Conservation (phyloP, 2,113 vertebrate genomes). For the Salvelinus namaycush region DNA sequence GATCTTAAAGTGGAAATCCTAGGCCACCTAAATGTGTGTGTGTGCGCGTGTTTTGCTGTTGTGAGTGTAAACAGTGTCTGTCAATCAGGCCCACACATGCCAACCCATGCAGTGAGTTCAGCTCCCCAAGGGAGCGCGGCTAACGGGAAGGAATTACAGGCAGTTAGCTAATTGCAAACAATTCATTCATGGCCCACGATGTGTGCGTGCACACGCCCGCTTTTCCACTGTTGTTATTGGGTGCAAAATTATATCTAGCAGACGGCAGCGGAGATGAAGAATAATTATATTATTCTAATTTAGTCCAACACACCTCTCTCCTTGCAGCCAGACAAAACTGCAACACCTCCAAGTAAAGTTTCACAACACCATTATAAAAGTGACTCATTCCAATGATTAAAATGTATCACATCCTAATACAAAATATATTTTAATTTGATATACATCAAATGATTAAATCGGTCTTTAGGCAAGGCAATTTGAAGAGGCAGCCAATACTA, state of each 20-base stretch:
- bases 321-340: background rate
- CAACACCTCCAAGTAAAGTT: background rate
- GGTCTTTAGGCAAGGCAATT: too few relatives aligned
- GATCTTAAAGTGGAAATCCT: background rate
- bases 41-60: background rate
- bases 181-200: slow-evolving; percentile 4
- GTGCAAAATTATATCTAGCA: background rate
- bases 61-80: slow-evolving; percentile 4
- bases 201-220: background rate
- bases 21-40: background rate
- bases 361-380: background rate
- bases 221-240: background rate
- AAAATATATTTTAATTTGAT: too few relatives aligned
- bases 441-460: too few relatives aligned
- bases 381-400: background rate
- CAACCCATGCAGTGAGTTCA: background rate
- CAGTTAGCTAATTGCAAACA: slow-evolving; percentile 22
- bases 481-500: too few relatives aligned
- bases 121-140: background rate
- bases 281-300: background rate
- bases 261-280: background rate
- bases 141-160: slow-evolving; percentile 15
- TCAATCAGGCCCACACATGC: background rate
- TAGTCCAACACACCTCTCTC: background rate
- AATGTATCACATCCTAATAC: background rate